Evolutionary conservation across 2,888 invertebrate species (phyloP), one percentile per base, ranked within the genome.

Genomic region (Acleris literana): DNA sequence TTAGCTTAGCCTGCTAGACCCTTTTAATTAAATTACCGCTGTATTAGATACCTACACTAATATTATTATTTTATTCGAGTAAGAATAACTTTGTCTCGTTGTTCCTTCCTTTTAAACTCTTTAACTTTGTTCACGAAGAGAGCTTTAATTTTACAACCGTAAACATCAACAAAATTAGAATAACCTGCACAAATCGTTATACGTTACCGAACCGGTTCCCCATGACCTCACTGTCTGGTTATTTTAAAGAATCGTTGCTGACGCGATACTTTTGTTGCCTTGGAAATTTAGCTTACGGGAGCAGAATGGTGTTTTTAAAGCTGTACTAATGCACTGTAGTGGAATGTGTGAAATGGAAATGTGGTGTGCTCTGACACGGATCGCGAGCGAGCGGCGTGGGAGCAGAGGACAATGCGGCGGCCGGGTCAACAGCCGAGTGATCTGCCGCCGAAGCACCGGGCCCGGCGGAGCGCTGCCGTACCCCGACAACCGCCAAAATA

Each of bases 361-460:
- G 22, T 55, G 51, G 56, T 66, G 66, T 66, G 66, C 61, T 66
- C 56, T 53, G 66, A 61, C 66, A 63, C 68, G 68, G 61, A 64
- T 62, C 62, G 64, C 62, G 67, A 64, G 59, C 51, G 61, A 56
- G 71, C 61, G 74, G 84, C 84, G 82, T 85, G 86, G 84, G 85
- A 84, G 80, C 78, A 68, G 80, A 78, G 79, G 79, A 84, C 87
- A 85, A 87, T 82, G 79, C 74, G 71, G 74, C 74, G 71, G 74
- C 73, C 81, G 80, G 88, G 88, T 89, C 88, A 88, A 88, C 83
- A 88, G 81, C 86, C 88, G 81, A 81, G 76, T 78, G 80, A 77
- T 65, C 70, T 66, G 69, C 69, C 68, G 63, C 49, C 69, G 70
- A 68, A 69, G 70, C 71, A 69, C 70, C 55, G 49, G 52, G 48